Percentiles rank a stretch among this genome's conserved stretches.
Evolutionary conservation across 2,888 invertebrate genomes (phyloP).

Genomic region (Nysson spinosus): DNA sequence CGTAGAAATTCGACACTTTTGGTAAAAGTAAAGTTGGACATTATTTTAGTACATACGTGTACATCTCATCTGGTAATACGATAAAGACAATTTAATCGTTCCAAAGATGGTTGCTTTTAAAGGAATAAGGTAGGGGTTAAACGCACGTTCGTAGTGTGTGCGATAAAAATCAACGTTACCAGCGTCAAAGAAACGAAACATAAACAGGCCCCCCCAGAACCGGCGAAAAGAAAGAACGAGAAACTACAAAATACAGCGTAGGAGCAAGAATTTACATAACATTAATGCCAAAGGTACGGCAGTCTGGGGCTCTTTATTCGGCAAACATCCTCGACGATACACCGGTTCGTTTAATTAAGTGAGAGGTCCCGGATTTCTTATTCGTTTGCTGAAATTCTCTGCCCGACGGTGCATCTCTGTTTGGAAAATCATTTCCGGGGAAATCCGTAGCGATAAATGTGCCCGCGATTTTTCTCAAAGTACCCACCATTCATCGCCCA

Average conservation of each 20-base stretch:
- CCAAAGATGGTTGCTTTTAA: too few relatives aligned
- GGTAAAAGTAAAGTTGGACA: too few relatives aligned
- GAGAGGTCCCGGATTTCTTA: neutral
- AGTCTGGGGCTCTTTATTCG: neutral
- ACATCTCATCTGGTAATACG: too few relatives aligned
- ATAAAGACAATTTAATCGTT: too few relatives aligned
- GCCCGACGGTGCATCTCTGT: neutral
- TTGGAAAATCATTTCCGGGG: slow-evolving; percentile 11
- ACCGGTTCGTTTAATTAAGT: slow-evolving; percentile 7
- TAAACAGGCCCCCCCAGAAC: too few relatives aligned
- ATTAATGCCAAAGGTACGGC: slow-evolving; percentile 6
- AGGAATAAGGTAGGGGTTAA: too few relatives aligned
- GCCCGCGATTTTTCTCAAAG: slow-evolving; percentile 21
- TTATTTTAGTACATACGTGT: too few relatives aligned
- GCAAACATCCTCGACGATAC: slow-evolving; percentile 11
- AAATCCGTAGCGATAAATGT: neutral
- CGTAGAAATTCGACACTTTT: too few relatives aligned
- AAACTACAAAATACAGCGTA: neutral
- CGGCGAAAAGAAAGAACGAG: neutral
- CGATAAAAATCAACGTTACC: too few relatives aligned
- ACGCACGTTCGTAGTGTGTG: too few relatives aligned
- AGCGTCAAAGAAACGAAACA: too few relatives aligned
- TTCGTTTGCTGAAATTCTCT: neutral
- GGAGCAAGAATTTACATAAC: neutral
- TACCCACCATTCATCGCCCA: neutral